A percentile compares a stretch with the other conserved stretches of the same genome.
Conservation (phyloP, 2,113 vertebrate genomes). For the Poecile atricapillus region DNA sequence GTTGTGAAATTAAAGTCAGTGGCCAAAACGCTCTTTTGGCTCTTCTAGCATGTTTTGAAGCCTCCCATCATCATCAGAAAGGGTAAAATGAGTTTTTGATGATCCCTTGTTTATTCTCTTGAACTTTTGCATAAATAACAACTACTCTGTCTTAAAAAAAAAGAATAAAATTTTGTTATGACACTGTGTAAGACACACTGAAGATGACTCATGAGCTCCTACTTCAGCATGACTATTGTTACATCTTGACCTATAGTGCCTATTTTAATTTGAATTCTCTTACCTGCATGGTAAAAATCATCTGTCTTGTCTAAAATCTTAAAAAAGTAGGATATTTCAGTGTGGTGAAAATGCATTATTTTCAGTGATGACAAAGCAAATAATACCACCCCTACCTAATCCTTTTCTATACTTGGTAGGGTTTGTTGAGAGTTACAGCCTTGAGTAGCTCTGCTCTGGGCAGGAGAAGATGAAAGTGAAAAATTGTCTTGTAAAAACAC, state of each 20-base stretch:
- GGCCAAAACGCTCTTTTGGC: background rate
- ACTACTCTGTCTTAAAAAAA: background rate
- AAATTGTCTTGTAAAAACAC: background rate
- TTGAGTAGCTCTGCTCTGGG: background rate
- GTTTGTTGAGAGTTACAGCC: background rate
- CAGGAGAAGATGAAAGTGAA: background rate
- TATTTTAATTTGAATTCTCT: background rate
- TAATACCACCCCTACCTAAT: background rate
- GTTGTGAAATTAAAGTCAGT: background rate
- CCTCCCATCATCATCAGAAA: background rate
- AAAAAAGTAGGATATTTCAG: background rate
- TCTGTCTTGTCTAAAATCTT: background rate
- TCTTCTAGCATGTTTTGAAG: background rate
- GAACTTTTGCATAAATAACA: background rate
- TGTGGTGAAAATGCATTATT: background rate
- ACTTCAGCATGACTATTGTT: background rate
- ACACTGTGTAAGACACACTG: background rate
- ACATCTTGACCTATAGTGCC: background rate
- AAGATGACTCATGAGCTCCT: background rate
- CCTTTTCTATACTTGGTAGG: background rate
- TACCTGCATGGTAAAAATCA: background rate
- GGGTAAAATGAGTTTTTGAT: background rate
- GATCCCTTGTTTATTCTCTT: background rate
- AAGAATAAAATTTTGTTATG: background rate
- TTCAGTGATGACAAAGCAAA: background rate